Base-by-base conservation (phyloP, 2,797 vertebrate genomes). In the Rhinatrema bivittatum region DNA sequence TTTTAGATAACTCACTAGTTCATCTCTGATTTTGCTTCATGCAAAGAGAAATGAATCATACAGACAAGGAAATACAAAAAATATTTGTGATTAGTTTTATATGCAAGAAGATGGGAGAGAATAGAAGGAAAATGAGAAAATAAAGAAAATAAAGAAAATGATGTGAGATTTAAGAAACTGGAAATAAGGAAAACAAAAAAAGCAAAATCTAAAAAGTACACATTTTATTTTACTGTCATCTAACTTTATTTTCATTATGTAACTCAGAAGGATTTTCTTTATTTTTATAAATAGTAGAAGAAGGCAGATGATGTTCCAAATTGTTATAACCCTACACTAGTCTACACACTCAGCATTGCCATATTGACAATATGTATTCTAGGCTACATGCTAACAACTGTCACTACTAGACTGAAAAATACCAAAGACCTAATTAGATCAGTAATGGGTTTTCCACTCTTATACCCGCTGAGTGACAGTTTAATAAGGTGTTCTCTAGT, bases 391-490 rank as follows among this genome's bases (percentile, higher is more conserved):
- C 2, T 0, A 29, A 12, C 38, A 56, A 32, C 39, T 60, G 42
- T 54, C 42, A 44, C 12, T 33, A 48, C 28, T 28, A 59, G 37
- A 18, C 29, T 24, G 23, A 36, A 66, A 56, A 59, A 26, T 42
- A 49, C 36, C 27, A 25, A 37, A 53, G 27, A 52, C 21, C 41
- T 65, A 60, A 70, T 75, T 70, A 72, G 65, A 56, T 56, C 47
- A 15, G 27, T 56, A 72, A 70, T 60, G 41, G 24, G 10, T 53
- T 72, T 68, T 65, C 56, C 49, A 39, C 33, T 61, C 29, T 24
- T 38, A 17, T 25, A 24, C 4, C 40, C 25, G 36, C 39, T 26
- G 39, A 74, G 17, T 60, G 52, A 59, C 62, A 59, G 37, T 68
- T 67, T 66, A 74, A 71, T 69, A 60, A 70, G 58, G 28, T 62